Evolutionary conservation across 1,140 invertebrate species (phyloP), one percentile per base, ranked within the genome.

Genomic region (Dreissena polymorpha): DNA sequence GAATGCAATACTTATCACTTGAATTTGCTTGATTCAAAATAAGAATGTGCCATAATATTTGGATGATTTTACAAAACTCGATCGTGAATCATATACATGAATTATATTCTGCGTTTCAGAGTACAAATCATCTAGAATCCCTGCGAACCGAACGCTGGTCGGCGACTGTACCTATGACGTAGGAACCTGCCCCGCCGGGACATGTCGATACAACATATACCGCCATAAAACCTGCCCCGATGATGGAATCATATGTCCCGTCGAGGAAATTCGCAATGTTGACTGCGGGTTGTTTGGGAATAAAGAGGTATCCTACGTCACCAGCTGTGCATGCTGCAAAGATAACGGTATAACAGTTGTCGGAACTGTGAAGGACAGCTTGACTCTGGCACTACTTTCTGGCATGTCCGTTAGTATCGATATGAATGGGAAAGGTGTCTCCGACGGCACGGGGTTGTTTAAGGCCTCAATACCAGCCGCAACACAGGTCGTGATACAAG

Each of bases 111-210:
- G 39, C 8, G 2, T 39, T 39, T 39, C 2, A 39, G 39, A 2
- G 39, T 39, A 39, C 39, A 39, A 2, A 8, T 39, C 39, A 8
- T 57, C 64, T 49, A 79, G 76, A 70, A 67, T 79, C 14, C 39
- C 76, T 6, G 50, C 68, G 23, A 70, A 16, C 12, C 21, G 67
- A 53, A 68, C 13, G 5, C 23, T 79, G 0, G 64, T 68, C 12
- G 65, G 53, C 18, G 0, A 6, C 12, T 72, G 67, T 23, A 39
- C 18, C 10, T 50, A 14, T 50, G 78, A 80, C 67, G 78, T 80
- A 23, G 78, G 78, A 50, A 63, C 39, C 2, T 80, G 78, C 23
- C 78, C 78, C 7, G 53, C 70, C 12, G 78, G 78, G 13, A 29
- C 68, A 0, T 80, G 78, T 23, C 21, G 21, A n/a, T 68, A 14